Base-by-base conservation (phyloP, 2,888 invertebrate genomes). In the Drosophila pseudotalamancana region DNA sequence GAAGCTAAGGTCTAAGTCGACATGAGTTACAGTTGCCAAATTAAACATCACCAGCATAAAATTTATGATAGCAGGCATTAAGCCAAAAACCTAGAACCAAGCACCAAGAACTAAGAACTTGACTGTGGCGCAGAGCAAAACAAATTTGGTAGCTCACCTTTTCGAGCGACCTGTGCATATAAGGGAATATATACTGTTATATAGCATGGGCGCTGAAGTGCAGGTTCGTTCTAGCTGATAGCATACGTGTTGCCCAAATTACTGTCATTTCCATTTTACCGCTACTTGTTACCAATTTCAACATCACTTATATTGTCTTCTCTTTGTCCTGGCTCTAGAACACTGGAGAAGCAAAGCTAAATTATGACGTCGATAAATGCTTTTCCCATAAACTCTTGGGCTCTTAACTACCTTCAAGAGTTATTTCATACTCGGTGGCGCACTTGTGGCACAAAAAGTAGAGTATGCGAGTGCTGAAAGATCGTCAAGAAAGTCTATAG, bases 11-110 rank as follows among this genome's bases (percentile, higher is more conserved):
- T 82, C 86, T 84, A 59, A 77, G 86, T 68, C 72, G 77, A 80
- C 85, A 75, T 76, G 87, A 82, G 68, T 72, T 87, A 82, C 87
- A 69, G 79, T 75, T 79, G 72, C 77, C 79, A 88, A 88, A 88
- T 88, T 88, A 89, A 88, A 89, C 88, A 89, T 88, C 87, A 87
- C 73, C 69, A 72, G 60, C 82, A 77, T 78, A 72, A 79, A 89
- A 88, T 89, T 89, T 88, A 89, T 88, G 88, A 87, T 76, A 73
- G 71, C 73, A 75, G 70, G 61, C 75, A 85, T 82, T 82, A 87
- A 76, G 70, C 67, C 68, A 56, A 61, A 45, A 48, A 34, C 54
- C n/a, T n/a, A n/a, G n/a, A n/a, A n/a, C n/a, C n/a, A n/a, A n/a
- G n/a, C n/a, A n/a, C n/a, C n/a, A n/a, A n/a, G n/a, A n/a, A n/a